A percentile compares a stretch with the other conserved stretches of the same genome.
Conservation (phyloP, 2,888 invertebrate genomes). For the Cosmopolites sordidus region DNA sequence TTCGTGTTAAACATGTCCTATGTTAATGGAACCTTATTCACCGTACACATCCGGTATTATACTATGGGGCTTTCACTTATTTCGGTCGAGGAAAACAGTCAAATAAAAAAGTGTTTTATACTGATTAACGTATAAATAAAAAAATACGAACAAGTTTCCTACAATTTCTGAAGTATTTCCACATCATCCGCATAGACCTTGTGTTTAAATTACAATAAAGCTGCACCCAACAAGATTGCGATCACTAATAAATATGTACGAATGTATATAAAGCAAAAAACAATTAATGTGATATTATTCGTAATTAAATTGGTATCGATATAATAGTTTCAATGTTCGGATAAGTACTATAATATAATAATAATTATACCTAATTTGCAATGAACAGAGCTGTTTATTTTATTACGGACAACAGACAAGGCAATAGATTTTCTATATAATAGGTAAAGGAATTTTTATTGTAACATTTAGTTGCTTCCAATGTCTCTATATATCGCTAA, state of each 20-base stretch:
- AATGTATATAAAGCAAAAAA: constrained; percentile 9
- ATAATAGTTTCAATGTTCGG: constrained; percentile 10
- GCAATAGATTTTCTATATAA: constrained; percentile 1
- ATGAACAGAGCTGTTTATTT: background rate
- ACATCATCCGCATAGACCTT: no score
- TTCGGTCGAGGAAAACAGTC: no score
- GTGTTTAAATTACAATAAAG: no score
- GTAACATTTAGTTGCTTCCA: background rate
- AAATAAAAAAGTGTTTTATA: no score
- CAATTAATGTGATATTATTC: constrained; percentile 12
- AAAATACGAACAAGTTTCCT: no score
- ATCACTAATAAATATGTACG: constrained; percentile 3
- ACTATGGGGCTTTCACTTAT: no score
- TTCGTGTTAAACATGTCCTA: no score
- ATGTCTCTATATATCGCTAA: background rate
- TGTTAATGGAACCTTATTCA: no score
- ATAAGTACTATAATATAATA: constrained; percentile 9
- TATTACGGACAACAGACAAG: background rate
- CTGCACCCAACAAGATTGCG: constrained; percentile 2
- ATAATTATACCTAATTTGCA: constrained; percentile 9
- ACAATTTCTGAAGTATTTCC: no score
- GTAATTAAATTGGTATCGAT: constrained; percentile 14
- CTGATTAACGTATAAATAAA: no score
- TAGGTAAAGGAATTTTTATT: background rate
- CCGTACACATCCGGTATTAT: no score